Evolutionary conservation across 2,888 invertebrate species (phyloP).

Genomic region (Cynaeus angustus): DNA sequence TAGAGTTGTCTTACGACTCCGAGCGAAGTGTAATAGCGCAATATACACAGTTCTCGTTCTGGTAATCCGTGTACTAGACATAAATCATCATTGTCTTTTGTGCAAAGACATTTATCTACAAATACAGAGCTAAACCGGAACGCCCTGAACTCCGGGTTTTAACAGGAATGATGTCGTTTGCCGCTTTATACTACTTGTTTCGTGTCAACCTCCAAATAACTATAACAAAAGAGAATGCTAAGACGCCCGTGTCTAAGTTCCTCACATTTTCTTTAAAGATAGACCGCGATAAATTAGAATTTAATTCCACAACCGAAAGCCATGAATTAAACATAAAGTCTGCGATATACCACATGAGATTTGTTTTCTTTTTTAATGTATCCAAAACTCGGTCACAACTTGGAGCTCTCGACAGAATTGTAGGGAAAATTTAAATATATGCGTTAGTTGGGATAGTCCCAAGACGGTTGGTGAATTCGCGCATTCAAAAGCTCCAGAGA

Average conservation of each 20-base stretch:
- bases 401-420: slow-evolving; percentile 43
- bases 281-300: slow-evolving; percentile 11
- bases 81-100: slow-evolving; percentile 68
- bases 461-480: slow-evolving; percentile 46
- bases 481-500: slow-evolving; percentile 44
- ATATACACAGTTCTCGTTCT: slow-evolving; percentile 43
- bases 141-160: slow-evolving; percentile 53
- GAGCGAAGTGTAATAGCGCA: slow-evolving; percentile 49
- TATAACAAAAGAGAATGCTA: slow-evolving; percentile 18
- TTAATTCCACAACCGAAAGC: background rate
- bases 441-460: slow-evolving; percentile 47
- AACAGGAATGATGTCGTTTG: slow-evolving; percentile 57
- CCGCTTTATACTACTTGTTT: slow-evolving; percentile 29
- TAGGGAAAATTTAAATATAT: slow-evolving; percentile 47
- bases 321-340: slow-evolving; percentile 34
- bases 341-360: slow-evolving; percentile 34
- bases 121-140: slow-evolving; percentile 63
- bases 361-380: slow-evolving; percentile 42
- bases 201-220: slow-evolving; percentile 21
- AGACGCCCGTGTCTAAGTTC: no score
- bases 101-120: slow-evolving; percentile 68
- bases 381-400: slow-evolving; percentile 38
- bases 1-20: slow-evolving; percentile 3
- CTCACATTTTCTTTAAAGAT: no score
- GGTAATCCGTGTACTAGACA: slow-evolving; percentile 57